phyloP scores from a whole-genome alignment of 2,113 vertebrate genomes.

The Eonycteris spelaea region DNA sequence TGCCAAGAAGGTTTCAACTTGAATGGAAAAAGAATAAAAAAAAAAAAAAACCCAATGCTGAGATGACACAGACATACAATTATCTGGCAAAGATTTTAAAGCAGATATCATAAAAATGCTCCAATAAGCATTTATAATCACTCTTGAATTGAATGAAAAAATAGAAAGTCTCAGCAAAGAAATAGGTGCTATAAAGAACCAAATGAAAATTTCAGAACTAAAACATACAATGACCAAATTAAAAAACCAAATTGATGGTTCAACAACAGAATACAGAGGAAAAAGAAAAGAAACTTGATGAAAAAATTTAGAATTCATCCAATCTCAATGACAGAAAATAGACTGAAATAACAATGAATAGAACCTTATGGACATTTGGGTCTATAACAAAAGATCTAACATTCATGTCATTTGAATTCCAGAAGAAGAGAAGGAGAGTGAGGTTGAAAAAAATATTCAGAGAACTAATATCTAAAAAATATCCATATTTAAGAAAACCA shows the following conservation, averaged over 20 bases:
- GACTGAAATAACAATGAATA: neutral
- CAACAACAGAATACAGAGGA: neutral
- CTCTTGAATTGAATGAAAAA: neutral
- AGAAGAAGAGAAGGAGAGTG: neutral
- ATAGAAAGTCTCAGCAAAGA: neutral
- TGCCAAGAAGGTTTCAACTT: neutral
- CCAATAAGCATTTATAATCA: neutral
- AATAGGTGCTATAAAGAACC: neutral
- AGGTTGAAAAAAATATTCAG: neutral
- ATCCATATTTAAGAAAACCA: neutral
- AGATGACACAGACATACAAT: neutral
- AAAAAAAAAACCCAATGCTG: neutral
- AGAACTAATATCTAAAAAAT: neutral
- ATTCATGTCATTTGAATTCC: neutral
- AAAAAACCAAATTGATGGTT: neutral
- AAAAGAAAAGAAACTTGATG: neutral
- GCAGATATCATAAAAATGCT: neutral
- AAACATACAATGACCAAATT: neutral
- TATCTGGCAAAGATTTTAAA: neutral
- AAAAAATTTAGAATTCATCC: neutral
- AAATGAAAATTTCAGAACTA: neutral
- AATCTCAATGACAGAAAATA: neutral
- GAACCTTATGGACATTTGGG: neutral
- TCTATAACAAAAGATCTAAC: neutral
- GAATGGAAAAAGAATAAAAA: neutral